These are phyloP conservation scores for Conchocele bisecta DNA, from an alignment of 2,888 invertebrate genomes.

Conservation along the genomic window DNA sequence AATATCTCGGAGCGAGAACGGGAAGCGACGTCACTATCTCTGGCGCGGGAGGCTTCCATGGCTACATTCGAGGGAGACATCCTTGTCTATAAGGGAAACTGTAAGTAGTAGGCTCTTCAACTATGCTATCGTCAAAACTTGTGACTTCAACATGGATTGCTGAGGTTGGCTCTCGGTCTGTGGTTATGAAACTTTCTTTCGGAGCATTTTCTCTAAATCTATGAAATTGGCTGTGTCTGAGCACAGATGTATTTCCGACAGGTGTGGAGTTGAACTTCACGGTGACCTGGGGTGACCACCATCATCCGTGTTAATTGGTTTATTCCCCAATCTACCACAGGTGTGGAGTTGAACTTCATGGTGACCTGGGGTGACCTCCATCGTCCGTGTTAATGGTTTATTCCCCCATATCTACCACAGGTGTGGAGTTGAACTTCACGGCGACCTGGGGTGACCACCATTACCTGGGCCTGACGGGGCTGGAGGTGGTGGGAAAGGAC, in stretches of 20 bases:
- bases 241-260: too few species aligned
- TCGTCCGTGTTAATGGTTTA: constrained; percentile 83
- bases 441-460: constrained; percentile 84
- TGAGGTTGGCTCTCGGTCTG: too few species aligned
- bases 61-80: constrained; percentile 72
- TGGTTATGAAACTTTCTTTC: too few species aligned
- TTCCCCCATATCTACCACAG: too few species aligned
- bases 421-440: constrained; percentile 81
- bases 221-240: too few species aligned
- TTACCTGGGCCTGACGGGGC: constrained; percentile 83
- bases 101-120: too few species aligned
- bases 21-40: constrained; percentile 42
- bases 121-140: too few species aligned
- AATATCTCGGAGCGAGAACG: constrained; percentile 59
- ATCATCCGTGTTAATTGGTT: constrained; percentile 83
- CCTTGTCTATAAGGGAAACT: constrained; percentile 71
- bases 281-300: constrained; percentile 84
- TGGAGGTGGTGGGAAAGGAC: constrained; percentile 83
- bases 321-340: too few species aligned
- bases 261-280: constrained; percentile 82
- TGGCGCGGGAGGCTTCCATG: constrained; percentile 60
- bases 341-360: constrained; percentile 81
- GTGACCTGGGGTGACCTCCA: constrained; percentile 84
- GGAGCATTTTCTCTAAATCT: too few species aligned
- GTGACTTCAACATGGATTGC: too few species aligned